Conservation (phyloP, 2,797 vertebrate species). For the Semaprochilodus insignis region DNA sequence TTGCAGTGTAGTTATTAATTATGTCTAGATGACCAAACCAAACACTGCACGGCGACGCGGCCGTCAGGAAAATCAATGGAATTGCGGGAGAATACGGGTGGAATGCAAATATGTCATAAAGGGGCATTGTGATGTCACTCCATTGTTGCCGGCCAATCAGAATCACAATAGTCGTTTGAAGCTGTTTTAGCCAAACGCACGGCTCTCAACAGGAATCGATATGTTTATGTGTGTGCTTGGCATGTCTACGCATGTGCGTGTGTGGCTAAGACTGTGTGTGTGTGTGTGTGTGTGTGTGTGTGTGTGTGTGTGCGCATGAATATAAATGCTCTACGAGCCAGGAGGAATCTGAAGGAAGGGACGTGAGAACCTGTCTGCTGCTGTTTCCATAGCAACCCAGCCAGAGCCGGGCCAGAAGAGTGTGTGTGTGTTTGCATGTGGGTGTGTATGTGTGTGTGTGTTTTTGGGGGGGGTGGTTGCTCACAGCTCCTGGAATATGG, state of each 20-base stretch:
- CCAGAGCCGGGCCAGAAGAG: slow-evolving; percentile 52
- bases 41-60: slow-evolving; percentile 7
- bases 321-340: slow-evolving; percentile 64
- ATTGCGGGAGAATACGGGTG: slow-evolving; percentile 1
- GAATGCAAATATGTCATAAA: slow-evolving; percentile 48
- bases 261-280: slow-evolving; percentile 37
- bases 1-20: slow-evolving; percentile 15
- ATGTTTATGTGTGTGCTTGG: slow-evolving; percentile 47
- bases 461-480: neutral
- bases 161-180: slow-evolving; percentile 37
- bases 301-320: slow-evolving; percentile 61
- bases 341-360: slow-evolving; percentile 67
- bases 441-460: slow-evolving; percentile 23
- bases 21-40: slow-evolving; percentile 77
- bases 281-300: slow-evolving; percentile 26
- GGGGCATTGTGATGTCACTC: slow-evolving; percentile 40
- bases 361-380: slow-evolving; percentile 67
- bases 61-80: slow-evolving; percentile 17
- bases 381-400: slow-evolving; percentile 69
- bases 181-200: slow-evolving; percentile 44
- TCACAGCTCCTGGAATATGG: slow-evolving; percentile 49
- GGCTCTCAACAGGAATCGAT: slow-evolving; percentile 47
- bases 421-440: slow-evolving; percentile 35
- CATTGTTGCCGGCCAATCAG: slow-evolving; percentile 41
- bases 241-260: slow-evolving; percentile 40